These are phyloP conservation scores for Tethea ocularis DNA, from an alignment of 2,888 invertebrate genomes.

Conservation along the genomic window DNA sequence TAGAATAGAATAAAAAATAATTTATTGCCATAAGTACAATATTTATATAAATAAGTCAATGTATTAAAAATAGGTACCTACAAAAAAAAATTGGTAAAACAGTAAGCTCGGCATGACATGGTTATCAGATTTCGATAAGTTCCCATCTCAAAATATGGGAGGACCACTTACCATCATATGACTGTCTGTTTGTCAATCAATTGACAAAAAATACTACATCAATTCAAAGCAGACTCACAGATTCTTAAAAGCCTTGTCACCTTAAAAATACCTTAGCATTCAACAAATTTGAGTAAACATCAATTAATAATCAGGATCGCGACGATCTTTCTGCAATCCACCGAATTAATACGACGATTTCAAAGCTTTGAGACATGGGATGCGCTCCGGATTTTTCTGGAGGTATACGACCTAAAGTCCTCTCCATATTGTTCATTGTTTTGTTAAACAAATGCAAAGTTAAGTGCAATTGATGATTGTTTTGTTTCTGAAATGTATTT, in stretches of 20 bases:
- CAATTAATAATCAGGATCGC: constrained; percentile 34
- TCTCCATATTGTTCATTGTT: not conserved
- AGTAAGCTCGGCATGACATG: no score
- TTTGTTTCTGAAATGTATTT: not conserved
- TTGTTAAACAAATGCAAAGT: not conserved
- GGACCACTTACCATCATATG: no score
- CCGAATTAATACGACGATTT: not conserved
- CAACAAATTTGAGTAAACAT: constrained; percentile 32
- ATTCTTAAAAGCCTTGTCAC: not conserved
- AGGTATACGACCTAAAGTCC: not conserved
- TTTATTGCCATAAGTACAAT: no score
- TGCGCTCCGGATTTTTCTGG: not conserved
- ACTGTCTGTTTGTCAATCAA: no score
- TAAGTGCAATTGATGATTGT: not conserved
- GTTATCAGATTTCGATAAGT: no score
- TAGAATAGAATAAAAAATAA: no score
- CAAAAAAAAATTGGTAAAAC: no score
- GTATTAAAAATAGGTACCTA: no score
- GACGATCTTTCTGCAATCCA: not conserved
- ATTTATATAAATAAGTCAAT: no score
- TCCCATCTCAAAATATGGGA: no score
- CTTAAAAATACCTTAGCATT: constrained; percentile 11
- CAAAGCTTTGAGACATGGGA: not conserved
- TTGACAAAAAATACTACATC: no score
- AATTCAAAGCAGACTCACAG: no score